A percentile compares a stretch with the other conserved stretches of the same genome.
phyloP scores from a whole-genome alignment of 1,140 invertebrate genomes.

The Homarus americanus region DNA sequence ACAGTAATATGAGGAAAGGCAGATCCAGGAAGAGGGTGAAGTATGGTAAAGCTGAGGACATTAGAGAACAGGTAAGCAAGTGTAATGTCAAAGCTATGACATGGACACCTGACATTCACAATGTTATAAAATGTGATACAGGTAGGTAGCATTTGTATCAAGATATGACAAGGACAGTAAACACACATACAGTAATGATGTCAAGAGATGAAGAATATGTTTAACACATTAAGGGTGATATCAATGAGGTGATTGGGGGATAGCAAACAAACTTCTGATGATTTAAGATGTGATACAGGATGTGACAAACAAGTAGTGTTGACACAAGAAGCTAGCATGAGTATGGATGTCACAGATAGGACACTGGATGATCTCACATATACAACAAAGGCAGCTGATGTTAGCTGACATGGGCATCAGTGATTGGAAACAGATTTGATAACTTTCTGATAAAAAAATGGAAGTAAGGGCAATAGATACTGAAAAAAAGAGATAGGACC shows the following conservation, averaged over 20 bases:
- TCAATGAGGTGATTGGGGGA: neutral
- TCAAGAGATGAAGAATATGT: neutral
- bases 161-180: neutral
- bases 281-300: neutral
- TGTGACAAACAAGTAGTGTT: neutral
- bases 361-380: neutral
- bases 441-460: neutral
- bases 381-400: neutral
- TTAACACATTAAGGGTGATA: neutral
- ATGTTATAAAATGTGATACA: no score
- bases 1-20: neutral
- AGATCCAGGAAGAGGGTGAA: neutral
- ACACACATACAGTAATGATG: neutral
- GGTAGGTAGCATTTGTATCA: neutral
- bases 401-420: neutral
- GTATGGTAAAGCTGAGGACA: neutral
- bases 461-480: neutral
- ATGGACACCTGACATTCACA: neutral
- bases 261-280: neutral
- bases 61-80: neutral
- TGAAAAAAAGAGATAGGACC: neutral
- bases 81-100: neutral
- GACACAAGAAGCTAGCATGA: neutral
- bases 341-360: neutral
- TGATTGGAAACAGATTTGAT: neutral